These are phyloP conservation scores for Sebastes hopkinsi DNA, from an alignment of 2,797 vertebrate species.

Conservation along the genomic window DNA sequence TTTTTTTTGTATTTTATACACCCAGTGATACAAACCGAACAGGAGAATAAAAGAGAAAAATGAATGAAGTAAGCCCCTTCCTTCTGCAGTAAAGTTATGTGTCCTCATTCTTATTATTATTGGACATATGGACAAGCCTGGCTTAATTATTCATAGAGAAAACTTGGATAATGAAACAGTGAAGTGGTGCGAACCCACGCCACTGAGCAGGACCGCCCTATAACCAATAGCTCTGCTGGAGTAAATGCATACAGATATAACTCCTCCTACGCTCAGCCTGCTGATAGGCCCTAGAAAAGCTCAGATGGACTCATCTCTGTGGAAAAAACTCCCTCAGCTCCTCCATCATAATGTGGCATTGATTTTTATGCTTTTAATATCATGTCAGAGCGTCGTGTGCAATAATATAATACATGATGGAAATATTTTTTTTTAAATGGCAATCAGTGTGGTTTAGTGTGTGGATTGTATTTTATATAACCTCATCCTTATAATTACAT, in stretches of 20 bases:
- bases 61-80: no score
- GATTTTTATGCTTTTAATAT: slow-evolving; percentile 31
- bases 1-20: no score
- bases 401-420: not conserved
- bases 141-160: slow-evolving; percentile 57
- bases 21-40: rapidly evolving
- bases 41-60: no score
- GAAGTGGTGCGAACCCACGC: slow-evolving; percentile 62
- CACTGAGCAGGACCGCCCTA: slow-evolving; percentile 13
- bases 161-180: slow-evolving; percentile 28
- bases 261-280: slow-evolving; percentile 66
- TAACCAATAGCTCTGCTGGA: slow-evolving; percentile 67
- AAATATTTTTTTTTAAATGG: not conserved
- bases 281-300: slow-evolving; percentile 63
- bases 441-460: not conserved
- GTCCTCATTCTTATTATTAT: slow-evolving; percentile 1
- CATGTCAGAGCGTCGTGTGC: not conserved
- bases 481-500: slow-evolving; percentile 1
- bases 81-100: not conserved
- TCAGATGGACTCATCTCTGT: slow-evolving; percentile 37
- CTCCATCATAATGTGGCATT: slow-evolving; percentile 42
- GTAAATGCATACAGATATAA: slow-evolving; percentile 34
- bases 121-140: slow-evolving; percentile 16
- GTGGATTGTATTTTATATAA: not conserved
- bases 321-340: slow-evolving; percentile 44